These are phyloP conservation scores for Bombus breviceps DNA, from an alignment of 1,140 invertebrate species.

Conservation along the genomic window DNA sequence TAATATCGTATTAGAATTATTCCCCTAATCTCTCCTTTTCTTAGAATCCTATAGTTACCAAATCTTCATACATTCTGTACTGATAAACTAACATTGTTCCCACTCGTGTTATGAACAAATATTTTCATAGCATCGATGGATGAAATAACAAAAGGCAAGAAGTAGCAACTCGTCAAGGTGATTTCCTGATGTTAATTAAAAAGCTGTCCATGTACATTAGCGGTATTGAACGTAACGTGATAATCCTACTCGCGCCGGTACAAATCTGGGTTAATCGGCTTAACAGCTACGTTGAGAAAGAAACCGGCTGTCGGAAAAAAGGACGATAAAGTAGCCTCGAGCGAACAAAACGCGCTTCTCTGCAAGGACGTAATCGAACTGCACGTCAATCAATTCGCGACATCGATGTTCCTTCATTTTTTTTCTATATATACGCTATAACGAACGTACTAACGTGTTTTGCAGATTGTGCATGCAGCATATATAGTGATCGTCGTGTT, in stretches of 20 bases:
- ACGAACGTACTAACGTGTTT: conserved; percentile 4
- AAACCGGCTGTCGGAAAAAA: conserved; percentile 1
- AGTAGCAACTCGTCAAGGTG: not conserved
- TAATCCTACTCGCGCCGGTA: conserved; percentile 26
- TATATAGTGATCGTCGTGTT: not conserved
- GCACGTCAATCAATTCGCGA: conserved; percentile 16
- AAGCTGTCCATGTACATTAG: conserved; percentile 33
- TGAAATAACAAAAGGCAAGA: not conserved
- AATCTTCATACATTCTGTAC: not conserved
- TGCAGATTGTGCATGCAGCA: not conserved
- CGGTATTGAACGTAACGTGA: conserved; percentile 28
- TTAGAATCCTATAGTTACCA: not conserved
- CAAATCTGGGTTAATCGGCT: conserved; percentile 59
- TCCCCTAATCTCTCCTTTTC: not conserved
- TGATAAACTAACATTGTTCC: not conserved
- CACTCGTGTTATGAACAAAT: not conserved
- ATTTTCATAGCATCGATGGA: not conserved
- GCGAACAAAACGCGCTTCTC: conserved; percentile 12
- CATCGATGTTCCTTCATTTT: not conserved
- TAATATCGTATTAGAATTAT: not conserved
- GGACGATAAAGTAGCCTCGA: conserved; percentile 15
- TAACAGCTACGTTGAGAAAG: conserved; percentile 36
- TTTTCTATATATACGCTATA: not conserved
- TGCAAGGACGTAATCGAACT: conserved; percentile 28
- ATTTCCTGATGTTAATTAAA: conserved; percentile 35